Percentiles rank a stretch among this genome's conserved stretches.
phyloP scores from a whole-genome alignment of 2,888 invertebrate genomes.

The Hydropsyche betteni region DNA sequence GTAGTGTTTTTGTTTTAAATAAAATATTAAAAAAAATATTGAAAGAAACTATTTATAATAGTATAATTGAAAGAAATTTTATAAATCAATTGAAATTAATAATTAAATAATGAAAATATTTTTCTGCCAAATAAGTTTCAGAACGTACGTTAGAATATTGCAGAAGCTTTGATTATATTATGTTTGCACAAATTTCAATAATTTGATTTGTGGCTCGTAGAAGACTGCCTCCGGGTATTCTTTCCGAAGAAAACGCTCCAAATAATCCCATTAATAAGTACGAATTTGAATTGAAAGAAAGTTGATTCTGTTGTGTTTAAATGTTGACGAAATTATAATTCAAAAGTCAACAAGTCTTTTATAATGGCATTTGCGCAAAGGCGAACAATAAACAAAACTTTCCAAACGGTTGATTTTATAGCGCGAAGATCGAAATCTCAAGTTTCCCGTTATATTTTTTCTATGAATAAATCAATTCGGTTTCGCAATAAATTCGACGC shows the following conservation, averaged over 20 bases:
- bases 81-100: too few species aligned
- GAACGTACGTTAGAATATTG: background rate
- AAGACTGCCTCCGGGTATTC: background rate
- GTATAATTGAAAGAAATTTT: too few species aligned
- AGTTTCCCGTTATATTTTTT: too few species aligned
- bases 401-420: too few species aligned
- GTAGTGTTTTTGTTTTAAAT: too few species aligned
- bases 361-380: background rate
- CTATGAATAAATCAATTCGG: too few species aligned
- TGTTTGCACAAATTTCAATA: slow-evolving; percentile 22
- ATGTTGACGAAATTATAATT: slow-evolving; percentile 16
- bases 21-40: too few species aligned
- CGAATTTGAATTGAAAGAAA: slow-evolving; percentile 9
- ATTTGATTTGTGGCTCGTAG: slow-evolving; percentile 18
- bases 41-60: too few species aligned
- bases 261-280: slow-evolving; percentile 20
- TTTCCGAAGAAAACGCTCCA: slow-evolving; percentile 10
- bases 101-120: too few species aligned
- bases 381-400: too few species aligned
- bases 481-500: background rate
- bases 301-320: slow-evolving; percentile 9
- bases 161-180: background rate
- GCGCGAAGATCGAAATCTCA: too few species aligned
- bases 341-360: slow-evolving; percentile 10
- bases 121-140: too few species aligned